Evolutionary conservation across 2,888 invertebrate genomes (phyloP), one percentile per base, ranked within the genome.

Genomic region (Parascotia fuliginaria): DNA sequence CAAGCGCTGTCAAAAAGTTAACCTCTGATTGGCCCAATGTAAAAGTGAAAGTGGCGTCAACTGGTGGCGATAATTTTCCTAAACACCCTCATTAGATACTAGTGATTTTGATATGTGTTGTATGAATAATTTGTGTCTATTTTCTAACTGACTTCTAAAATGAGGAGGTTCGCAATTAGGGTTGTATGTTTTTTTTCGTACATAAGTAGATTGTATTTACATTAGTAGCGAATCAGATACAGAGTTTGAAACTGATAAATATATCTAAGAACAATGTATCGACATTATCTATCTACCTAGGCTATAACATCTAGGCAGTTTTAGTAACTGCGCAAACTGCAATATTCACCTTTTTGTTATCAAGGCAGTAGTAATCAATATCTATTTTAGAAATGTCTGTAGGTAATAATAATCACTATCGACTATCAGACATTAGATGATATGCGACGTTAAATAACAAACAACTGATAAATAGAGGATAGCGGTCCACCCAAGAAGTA

Each of bases 361-460:
- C n/a, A n/a, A n/a, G n/a, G n/a, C n/a, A n/a, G n/a, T n/a, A n/a
- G n/a, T n/a, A n/a, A 29, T 29, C 51, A 54, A 40, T 29, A 38
- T 59, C 53, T 71, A 65, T 68, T 68, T 65, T 55, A 52, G 51
- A 63, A 55, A 53, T 55, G 40, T 49, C 48, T 57, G 55, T 57
- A 29, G n/a, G n/a, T n/a, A n/a, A n/a, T n/a, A n/a, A 49, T 45
- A 53, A 54, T 47, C 16, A 16, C 1, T 14, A 2, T 15, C 36
- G n/a, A n/a, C 19, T 66, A 61, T 61, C 54, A 53, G 60, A 51
- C 60, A 60, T 43, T 40, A 42, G 41, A 46, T 24, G 47, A 55
- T 57, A 60, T 63, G 48, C 51, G 49, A 40, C 28, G 38, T 38
- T 41, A 50, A 54, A 41, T 44, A 45, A 46, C 43, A 55, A 50